Base-by-base conservation (phyloP, 1,140 invertebrate genomes). In the Drosophila willistoni region DNA sequence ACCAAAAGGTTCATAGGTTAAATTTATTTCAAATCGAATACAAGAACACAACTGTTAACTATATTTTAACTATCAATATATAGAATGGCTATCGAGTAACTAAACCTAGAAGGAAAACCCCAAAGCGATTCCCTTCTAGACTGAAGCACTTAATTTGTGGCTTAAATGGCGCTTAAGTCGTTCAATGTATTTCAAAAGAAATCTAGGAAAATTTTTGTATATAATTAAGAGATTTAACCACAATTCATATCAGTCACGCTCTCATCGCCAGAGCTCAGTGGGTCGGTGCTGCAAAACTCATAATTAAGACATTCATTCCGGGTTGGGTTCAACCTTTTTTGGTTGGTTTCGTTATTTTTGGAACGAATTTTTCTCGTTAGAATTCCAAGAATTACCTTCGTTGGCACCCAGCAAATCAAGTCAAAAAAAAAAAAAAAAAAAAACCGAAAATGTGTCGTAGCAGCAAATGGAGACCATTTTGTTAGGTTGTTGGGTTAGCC, bases 301-400 rank as follows among this genome's bases (percentile, higher is more conserved):
- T 82, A 86, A 86, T 87, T 87, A 87, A 87, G 82, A 82, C 83
- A 86, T 86, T 86, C 63, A 56, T 78, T 56, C 79, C 36, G 36
- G 72, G 68, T 51, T 51, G 51, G 67, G 73, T 72, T 76, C 71
- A 82, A 85, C 83, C 79, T 87, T 87, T 36, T 10, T 79, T 86
- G 29, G 29, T 29, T 29, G 29, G 29, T 29, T 68, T 68, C 61
- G 64, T 67, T 72, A 68, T 44, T 7, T 60, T 68, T 72, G 7
- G 44, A 10, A 51, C 17, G 19, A 51, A 22, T 68, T 61, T 17
- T 60, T 68, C 63, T 71, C 55, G 41, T 60, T 60, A 75, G 42
- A 75, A 76, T 75, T 75, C 73, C 64, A 72, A 75, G 73, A 75
- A 75, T 73, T 47, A 47, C 51, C 33, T 64, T 51, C 17, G 44